Evolutionary conservation across 2,888 invertebrate genomes (phyloP), one percentile per base, ranked within the genome.

Genomic region (Tetragnatha montana): DNA sequence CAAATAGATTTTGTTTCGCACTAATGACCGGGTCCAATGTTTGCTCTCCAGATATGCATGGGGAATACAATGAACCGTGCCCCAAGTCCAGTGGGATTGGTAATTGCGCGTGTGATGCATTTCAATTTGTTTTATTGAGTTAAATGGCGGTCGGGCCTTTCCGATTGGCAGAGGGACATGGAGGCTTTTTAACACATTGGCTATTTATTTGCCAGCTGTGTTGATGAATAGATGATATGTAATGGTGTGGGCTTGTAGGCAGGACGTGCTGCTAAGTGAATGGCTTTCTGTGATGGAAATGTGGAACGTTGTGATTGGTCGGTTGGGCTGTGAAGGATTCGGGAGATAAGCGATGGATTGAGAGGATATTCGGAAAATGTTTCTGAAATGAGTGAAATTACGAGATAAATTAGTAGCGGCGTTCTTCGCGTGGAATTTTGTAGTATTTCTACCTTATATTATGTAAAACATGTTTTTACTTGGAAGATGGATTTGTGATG

Each of bases 1-100:
- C 21, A 51, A 78, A 78, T 78, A 51, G 78, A 78, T 78, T 78
- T 78, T 78, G 78, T 78, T 60, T 51, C 78, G 47, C 21, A 51
- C 21, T n/a, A 78, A 78, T 51, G 78, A 22, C 19, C 21, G 22
- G 47, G 8, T 4, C 14, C 60, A 7, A 78, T 60, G 78, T 60
- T 75, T 78, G 51, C 51, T 78, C 78, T 51, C 78, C 49, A 6
- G 78, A 78, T 60, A 17, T 21, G 60, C 60, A 60, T 60, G 7
- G 17, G 60, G 60, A 60, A 60, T 60, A 60, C 60, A 60, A 60
- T 60, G 60, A 60, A 17, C 8, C 60, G 60, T 8, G 10, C 60
- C 12, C 14, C 35, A 60, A 60, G 17, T 60, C 60, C 60, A 60
- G 8, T 4, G 10, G 60, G 60, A 60, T 17, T 60, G 17, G 60